A percentile compares a stretch with the other conserved stretches of the same genome.
Conservation (phyloP, 2,113 vertebrate species). For the Oxygymnocypris stewartii region DNA sequence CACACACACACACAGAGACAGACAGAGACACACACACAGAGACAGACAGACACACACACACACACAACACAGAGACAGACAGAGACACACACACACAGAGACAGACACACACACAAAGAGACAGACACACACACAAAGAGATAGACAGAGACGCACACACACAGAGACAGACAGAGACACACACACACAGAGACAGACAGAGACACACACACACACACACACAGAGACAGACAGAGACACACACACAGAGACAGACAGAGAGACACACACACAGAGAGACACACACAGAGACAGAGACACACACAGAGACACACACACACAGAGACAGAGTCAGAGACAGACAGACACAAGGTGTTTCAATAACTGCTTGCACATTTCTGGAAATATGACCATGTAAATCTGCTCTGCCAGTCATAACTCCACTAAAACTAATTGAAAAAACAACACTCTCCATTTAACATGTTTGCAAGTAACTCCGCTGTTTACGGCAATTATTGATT, state of each 20-base stretch:
- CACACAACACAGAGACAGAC: too few relatives aligned
- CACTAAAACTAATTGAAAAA: background rate
- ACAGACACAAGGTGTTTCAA: background rate
- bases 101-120: background rate
- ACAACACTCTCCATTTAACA: too few relatives aligned
- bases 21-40: background rate
- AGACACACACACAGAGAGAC: background rate
- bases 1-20: too few relatives aligned
- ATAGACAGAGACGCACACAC: too few relatives aligned
- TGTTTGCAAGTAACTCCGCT: background rate
- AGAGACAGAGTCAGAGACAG: background rate
- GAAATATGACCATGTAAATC: background rate
- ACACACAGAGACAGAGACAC: background rate
- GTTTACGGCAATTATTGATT: background rate
- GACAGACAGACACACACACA: background rate
- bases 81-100: background rate
- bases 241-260: too few relatives aligned
- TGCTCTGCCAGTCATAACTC: background rate
- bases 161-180: too few relatives aligned
- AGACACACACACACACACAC: background rate
- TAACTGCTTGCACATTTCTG: background rate
- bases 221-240: too few relatives aligned
- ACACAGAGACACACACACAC: background rate
- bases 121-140: background rate
- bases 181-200: too few relatives aligned